phyloP scores from a whole-genome alignment of 2,888 invertebrate species.

The Athalia circularis region DNA sequence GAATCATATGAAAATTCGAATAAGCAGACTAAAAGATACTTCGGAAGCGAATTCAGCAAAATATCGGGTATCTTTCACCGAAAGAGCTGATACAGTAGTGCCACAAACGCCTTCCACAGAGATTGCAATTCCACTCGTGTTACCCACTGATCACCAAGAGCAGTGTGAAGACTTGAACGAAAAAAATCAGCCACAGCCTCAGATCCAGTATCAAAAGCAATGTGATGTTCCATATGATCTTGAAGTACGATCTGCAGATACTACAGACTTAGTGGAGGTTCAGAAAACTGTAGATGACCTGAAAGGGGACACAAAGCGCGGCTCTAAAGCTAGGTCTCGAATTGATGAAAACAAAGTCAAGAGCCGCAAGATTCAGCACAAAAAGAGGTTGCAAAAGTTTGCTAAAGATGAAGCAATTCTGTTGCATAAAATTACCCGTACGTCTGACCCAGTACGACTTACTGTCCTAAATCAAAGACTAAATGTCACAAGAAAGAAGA shows the following conservation, averaged over 20 bases:
- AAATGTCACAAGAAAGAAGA: slow-evolving; percentile 62
- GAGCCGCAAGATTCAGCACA: slow-evolving; percentile 57
- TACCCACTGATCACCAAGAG: neutral
- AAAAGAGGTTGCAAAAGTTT: slow-evolving; percentile 59
- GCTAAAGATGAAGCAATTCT: slow-evolving; percentile 58
- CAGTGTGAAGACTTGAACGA: neutral
- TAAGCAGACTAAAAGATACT: neutral
- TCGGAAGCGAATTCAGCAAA: neutral
- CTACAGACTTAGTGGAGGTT: neutral
- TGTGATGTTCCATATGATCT: neutral
- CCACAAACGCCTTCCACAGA: neutral
- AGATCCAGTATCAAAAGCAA: slow-evolving; percentile 6
- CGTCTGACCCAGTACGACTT: slow-evolving; percentile 24
- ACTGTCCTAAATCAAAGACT: slow-evolving; percentile 58
- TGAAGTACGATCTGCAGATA: neutral
- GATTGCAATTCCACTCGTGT: neutral
- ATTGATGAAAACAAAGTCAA: slow-evolving; percentile 53
- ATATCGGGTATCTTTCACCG: neutral
- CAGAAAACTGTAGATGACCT: neutral
- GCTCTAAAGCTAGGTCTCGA: neutral
- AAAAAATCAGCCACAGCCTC: neutral
- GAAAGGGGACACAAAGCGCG: neutral
- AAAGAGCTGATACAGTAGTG: neutral
- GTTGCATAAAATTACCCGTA: slow-evolving; percentile 53
- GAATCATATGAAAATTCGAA: neutral